Conservation (phyloP, 2,113 vertebrate species). For the Pitta sordida region DNA sequence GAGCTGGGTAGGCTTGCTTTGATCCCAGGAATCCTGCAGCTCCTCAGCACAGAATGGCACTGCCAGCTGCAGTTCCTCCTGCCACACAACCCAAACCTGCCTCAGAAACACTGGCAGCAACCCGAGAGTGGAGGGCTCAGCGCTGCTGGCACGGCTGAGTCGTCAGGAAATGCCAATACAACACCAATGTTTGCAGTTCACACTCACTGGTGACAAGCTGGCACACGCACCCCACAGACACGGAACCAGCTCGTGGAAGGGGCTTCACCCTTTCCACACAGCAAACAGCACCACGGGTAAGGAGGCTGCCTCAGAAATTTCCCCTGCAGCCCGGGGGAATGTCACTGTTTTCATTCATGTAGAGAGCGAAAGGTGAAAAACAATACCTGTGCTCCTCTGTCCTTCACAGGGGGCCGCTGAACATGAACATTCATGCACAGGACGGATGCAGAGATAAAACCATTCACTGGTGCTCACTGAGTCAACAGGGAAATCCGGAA, state of each 20-base stretch:
- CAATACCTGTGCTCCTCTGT: neutral
- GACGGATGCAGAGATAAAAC: neutral
- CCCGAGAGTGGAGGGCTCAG: rapidly evolving
- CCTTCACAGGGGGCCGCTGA: neutral
- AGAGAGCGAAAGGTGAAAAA: neutral
- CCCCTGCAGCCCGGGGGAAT: neutral
- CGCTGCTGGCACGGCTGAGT: rapidly evolving
- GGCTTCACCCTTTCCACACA: neutral
- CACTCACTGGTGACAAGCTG: neutral
- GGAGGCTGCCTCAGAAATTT: neutral
- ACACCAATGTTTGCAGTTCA: neutral
- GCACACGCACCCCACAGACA: neutral
- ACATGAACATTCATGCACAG: neutral
- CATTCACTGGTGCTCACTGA: neutral
- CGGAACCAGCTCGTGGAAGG: rapidly evolving
- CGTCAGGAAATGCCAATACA: neutral
- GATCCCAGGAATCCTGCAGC: rapidly evolving
- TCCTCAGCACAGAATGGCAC: rapidly evolving
- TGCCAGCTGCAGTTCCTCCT: neutral
- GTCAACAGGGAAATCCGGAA: neutral
- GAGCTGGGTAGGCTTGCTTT: neutral
- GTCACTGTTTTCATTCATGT: rapidly evolving
- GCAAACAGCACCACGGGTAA: neutral
- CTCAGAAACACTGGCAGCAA: neutral
- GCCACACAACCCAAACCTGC: neutral